Percentiles rank a stretch among this genome's conserved stretches.
Conservation (phyloP, 2,797 vertebrate genomes). For the Notolabrus celidotus region DNA sequence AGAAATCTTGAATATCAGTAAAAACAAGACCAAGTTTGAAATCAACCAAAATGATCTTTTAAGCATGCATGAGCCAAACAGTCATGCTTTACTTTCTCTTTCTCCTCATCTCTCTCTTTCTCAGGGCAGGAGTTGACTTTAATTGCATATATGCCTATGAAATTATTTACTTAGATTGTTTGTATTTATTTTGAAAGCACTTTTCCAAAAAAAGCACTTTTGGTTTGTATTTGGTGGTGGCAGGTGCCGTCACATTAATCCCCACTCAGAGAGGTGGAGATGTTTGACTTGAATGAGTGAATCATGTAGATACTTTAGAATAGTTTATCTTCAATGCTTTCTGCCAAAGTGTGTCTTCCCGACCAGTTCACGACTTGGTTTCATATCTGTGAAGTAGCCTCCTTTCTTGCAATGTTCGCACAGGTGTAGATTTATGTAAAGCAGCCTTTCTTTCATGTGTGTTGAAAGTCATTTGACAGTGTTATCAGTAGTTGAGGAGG, state of each 20-base stretch:
- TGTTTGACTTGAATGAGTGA: constrained; percentile 69
- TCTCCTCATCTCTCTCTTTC: constrained; percentile 69
- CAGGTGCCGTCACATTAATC: constrained; percentile 29
- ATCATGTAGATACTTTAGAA: constrained; percentile 63
- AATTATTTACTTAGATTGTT: constrained; percentile 58
- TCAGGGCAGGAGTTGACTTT: constrained; percentile 76
- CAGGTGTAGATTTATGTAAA: constrained; percentile 35
- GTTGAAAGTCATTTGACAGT: constrained; percentile 6
- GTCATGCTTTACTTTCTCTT: constrained; percentile 58
- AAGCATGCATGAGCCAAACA: constrained; percentile 27
- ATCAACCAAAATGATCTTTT: constrained; percentile 33
- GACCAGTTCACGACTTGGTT: constrained; percentile 57
- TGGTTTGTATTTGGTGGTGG: constrained; percentile 50
- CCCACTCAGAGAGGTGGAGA: constrained; percentile 49
- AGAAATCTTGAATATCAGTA: neutral
- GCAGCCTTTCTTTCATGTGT: constrained; percentile 17
- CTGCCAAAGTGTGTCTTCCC: constrained; percentile 81
- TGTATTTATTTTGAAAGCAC: constrained; percentile 75
- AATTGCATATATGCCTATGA: constrained; percentile 51
- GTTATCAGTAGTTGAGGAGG: constrained; percentile 31
- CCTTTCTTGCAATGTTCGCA: constrained; percentile 43
- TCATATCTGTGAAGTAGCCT: constrained; percentile 67
- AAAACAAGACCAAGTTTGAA: constrained; percentile 22
- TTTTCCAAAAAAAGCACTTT: constrained; percentile 73
- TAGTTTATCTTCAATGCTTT: constrained; percentile 66